Evolutionary conservation across 1,140 invertebrate genomes (phyloP), one percentile per base, ranked within the genome.

Genomic region (Drosophila bipectinata): DNA sequence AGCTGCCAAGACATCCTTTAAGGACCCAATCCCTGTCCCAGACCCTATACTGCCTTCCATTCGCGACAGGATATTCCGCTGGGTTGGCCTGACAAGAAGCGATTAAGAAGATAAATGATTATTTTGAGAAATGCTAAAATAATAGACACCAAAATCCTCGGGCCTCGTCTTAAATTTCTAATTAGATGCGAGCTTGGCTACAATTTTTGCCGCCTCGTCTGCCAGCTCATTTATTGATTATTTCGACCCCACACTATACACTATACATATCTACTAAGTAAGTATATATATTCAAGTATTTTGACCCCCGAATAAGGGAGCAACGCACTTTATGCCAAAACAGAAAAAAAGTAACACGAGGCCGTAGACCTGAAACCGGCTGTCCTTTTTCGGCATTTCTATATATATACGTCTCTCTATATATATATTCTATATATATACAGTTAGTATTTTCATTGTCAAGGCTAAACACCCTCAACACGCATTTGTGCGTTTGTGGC

Each of bases 51-150:
- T 9, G 1, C 9, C 1, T 10, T 37, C 34, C 14, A 18, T 44
- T 10, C 34, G 10, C 34, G 34, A 44, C 41, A 44, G 41, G 15
- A 44, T 44, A 44, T 47, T 47, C 9, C 15, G 44, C 44, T 47
- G 44, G 30, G 4, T 9, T 9, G 15, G 18, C 56, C 69, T 71
- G 80, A 76, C 72, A 62, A 62, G 67, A 72, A 61, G 77, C 81
- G 77, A 85, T 85, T 85, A 77, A 77, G 62, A 85, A 84, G 80
- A 84, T 80, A 84, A 84, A 84, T 84, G 77, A 85, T 85, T 84
- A 77, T 84, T 84, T 85, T 84, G 72, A 80, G 81, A 72, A 80
- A 77, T 85, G 72, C 63, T 52, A 51, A 77, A 82, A 69, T 78
- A 67, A 64, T 76, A 63, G 66, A 76, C 41, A 59, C 47, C 57